Conservation (phyloP, 2,888 invertebrate species). For the Ophion slaviceki region DNA sequence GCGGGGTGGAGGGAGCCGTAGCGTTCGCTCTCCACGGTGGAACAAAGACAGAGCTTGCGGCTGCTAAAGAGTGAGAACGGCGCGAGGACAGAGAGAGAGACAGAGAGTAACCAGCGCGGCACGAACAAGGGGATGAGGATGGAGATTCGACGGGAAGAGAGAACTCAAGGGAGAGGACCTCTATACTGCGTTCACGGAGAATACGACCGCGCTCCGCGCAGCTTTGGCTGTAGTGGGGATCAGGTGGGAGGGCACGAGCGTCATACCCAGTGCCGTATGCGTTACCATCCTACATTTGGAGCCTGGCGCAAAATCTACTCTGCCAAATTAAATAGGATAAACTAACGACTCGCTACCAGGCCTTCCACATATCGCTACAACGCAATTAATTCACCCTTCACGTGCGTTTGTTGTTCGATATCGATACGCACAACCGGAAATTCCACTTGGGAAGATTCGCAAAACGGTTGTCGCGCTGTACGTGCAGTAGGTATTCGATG, state of each 20-base stretch:
- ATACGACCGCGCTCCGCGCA: neutral
- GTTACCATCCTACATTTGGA: neutral
- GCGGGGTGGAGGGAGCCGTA: constrained; percentile 64
- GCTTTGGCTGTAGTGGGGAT: neutral
- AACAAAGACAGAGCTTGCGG: constrained; percentile 39
- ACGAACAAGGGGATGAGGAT: constrained; percentile 55
- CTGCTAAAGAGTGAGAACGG: neutral
- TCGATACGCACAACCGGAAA: neutral
- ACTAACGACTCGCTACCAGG: neutral
- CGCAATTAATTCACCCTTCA: neutral
- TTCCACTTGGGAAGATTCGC: neutral
- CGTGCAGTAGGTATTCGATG: neutral
- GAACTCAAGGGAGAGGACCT: constrained; percentile 57
- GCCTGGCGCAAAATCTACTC: neutral
- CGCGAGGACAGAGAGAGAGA: constrained; percentile 49
- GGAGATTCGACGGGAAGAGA: constrained; percentile 60
- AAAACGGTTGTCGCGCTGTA: neutral
- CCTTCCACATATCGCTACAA: neutral
- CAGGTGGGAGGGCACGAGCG: neutral
- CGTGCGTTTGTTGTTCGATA: neutral
- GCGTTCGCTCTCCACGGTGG: constrained; percentile 62
- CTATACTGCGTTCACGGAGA: constrained; percentile 24
- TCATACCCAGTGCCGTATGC: too few species aligned
- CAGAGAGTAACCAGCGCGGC: constrained; percentile 62
- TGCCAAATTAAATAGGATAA: neutral